Conservation (phyloP, 2,797 vertebrate genomes). For the Tauraco hartlaubi region DNA sequence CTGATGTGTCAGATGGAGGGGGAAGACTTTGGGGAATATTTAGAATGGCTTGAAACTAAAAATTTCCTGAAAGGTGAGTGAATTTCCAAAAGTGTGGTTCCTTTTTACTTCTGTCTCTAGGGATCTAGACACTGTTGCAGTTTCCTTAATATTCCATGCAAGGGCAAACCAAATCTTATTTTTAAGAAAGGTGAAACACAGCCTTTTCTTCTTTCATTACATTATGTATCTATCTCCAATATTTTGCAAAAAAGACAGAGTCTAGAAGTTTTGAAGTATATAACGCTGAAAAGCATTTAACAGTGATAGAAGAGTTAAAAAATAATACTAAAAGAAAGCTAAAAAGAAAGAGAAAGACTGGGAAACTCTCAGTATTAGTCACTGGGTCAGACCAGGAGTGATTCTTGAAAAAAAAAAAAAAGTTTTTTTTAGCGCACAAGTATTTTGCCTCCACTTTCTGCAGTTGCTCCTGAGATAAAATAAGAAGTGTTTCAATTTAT, state of each 20-base stretch:
- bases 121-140: neutral
- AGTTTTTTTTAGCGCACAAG: fast-evolving
- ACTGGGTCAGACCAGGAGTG: neutral
- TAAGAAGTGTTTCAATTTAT: neutral
- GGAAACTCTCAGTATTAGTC: neutral
- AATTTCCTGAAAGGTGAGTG: neutral
- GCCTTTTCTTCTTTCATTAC: neutral
- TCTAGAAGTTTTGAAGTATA: neutral
- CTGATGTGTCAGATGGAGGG: neutral
- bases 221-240: neutral
- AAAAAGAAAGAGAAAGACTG: neutral
- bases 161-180: neutral
- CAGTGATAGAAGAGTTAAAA: neutral
- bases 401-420: neutral
- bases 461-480: neutral
- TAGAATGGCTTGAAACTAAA: neutral
- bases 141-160: neutral
- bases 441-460: neutral
- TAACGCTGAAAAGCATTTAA: neutral
- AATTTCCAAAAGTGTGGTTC: neutral
- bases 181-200: neutral
- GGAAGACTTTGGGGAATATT: neutral
- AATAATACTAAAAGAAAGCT: neutral
- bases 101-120: neutral
- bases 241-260: neutral